Conservation (phyloP, 1,140 invertebrate species). For the Akabosia matsudoensis region DNA sequence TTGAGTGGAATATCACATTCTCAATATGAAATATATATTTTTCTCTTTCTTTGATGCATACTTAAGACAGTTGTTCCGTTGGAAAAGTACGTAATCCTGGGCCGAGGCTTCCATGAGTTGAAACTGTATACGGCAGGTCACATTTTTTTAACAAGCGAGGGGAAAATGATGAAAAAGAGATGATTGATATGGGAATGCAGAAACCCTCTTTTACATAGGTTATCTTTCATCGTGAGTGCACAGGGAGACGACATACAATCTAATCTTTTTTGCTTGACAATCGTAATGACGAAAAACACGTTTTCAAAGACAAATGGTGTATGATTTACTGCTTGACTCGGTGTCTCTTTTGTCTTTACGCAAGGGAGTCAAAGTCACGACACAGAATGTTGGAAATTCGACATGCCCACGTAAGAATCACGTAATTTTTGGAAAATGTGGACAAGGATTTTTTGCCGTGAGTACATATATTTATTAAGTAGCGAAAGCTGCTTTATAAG, state of each 20-base stretch:
- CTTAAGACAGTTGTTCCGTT: neutral
- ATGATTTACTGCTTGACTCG: constrained; percentile 5
- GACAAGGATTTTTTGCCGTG: no score
- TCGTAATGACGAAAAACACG: neutral
- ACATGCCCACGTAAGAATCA: no score
- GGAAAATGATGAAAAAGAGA: neutral
- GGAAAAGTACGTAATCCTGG: neutral
- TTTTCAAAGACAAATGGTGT: constrained; percentile 4
- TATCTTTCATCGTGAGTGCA: neutral
- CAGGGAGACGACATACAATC: neutral
- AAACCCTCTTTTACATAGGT: neutral
- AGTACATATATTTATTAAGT: no score
- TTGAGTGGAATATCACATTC: no score
- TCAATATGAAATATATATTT: no score
- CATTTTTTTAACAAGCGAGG: neutral
- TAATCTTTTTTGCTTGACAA: neutral
- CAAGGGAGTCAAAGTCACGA: no score
- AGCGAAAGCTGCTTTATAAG: no score
- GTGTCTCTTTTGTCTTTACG: no score
- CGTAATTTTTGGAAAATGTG: no score
- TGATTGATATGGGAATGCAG: neutral
- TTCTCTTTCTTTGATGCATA: neutral
- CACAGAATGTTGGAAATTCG: no score
- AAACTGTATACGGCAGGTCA: neutral
- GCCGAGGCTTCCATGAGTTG: neutral